Conservation (phyloP, 2,797 vertebrate genomes). For the Rhadinocentrus ornatus region DNA sequence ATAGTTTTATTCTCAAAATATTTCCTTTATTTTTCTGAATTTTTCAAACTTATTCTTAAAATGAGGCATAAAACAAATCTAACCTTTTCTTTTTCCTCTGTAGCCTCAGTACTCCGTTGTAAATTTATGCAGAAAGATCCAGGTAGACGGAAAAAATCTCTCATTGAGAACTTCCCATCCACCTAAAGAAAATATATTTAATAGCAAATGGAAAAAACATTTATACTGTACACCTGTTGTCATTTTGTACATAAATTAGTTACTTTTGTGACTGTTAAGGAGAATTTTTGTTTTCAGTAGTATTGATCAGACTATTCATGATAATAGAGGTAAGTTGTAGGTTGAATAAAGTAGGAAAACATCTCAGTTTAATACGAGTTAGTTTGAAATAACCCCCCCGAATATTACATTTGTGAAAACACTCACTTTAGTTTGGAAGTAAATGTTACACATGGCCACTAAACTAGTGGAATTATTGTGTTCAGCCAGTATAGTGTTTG, state of each 20-base stretch:
- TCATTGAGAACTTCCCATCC: not conserved
- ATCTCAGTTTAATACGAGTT: not conserved
- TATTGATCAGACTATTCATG: not conserved
- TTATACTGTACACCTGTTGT: too few species aligned
- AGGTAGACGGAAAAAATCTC: not conserved
- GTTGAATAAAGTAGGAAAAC: not conserved
- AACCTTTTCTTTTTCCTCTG: too few species aligned
- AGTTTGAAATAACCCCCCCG: not conserved
- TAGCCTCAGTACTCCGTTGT: too few species aligned
- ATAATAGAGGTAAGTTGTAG: constrained; percentile 53
- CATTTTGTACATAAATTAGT: not conserved
- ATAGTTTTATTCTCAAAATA: not conserved
- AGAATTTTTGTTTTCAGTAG: not conserved
- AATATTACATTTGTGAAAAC: too few species aligned
- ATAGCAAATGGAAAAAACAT: not conserved
- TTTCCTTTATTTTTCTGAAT: not conserved
- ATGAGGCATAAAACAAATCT: too few species aligned
- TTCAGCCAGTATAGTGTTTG: not conserved
- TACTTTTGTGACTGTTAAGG: not conserved
- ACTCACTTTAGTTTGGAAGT: too few species aligned
- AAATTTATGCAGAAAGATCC: not conserved
- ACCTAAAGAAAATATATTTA: not conserved
- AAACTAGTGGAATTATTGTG: not conserved
- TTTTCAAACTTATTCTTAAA: too few species aligned
- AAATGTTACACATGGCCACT: too few species aligned